phyloP scores from a whole-genome alignment of 1,140 invertebrate genomes.

The Drosophila orena region DNA sequence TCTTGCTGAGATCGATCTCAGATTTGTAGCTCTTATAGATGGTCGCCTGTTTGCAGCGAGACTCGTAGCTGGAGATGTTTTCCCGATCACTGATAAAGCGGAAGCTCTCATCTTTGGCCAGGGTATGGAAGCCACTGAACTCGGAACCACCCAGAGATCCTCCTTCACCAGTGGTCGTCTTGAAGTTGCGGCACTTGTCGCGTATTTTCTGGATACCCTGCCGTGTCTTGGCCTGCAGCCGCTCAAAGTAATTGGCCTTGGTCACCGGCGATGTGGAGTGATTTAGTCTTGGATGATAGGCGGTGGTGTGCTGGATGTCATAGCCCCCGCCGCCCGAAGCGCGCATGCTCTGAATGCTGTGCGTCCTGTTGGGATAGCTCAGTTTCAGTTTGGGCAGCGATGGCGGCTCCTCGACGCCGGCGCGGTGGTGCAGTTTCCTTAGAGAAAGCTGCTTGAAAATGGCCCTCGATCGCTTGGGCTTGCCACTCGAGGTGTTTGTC shows the following conservation, averaged over 20 bases:
- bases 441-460: constrained; percentile 78
- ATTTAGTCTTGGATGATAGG: constrained; percentile 44
- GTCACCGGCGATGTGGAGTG: constrained; percentile 36
- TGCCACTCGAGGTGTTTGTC: constrained; percentile 14
- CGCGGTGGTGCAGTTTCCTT: constrained; percentile 56
- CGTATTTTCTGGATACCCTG: constrained; percentile 79
- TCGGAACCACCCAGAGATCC: constrained; percentile 37
- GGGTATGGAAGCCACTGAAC: constrained; percentile 70
- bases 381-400: constrained; percentile 79
- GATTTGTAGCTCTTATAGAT: constrained; percentile 84
- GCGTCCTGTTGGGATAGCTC: constrained; percentile 79
- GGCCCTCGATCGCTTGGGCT: constrained; percentile 43
- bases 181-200: constrained; percentile 81
- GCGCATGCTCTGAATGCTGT: constrained; percentile 76
- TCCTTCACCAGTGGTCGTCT: constrained; percentile 39
- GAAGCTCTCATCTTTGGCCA: constrained; percentile 80
- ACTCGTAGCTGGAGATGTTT: constrained; percentile 76
- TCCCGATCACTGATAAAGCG: constrained; percentile 78
- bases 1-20: constrained; percentile 83
- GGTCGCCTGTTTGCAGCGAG: constrained; percentile 72
- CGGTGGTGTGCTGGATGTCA: constrained; percentile 68
- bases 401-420: constrained; percentile 42
- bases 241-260: constrained; percentile 77
- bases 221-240: constrained; percentile 74
- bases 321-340: constrained; percentile 58